Base-by-base conservation (phyloP, 2,113 vertebrate species). In the Lucifuga dentata region DNA sequence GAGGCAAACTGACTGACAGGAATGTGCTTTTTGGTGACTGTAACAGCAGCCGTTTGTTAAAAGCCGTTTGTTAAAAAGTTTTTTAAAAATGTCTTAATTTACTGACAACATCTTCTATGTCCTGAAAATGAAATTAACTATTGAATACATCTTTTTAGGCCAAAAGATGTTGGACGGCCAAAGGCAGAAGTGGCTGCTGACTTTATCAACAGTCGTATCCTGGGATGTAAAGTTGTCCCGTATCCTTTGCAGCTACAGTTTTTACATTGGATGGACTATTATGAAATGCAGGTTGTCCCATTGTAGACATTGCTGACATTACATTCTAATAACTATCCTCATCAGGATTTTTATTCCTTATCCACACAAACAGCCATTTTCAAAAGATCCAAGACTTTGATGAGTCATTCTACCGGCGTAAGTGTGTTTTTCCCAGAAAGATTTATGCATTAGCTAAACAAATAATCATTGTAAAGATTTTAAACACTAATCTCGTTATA, bases 351-450 rank as follows among this genome's bases (percentile, higher is more conserved):
- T 26, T 19, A 4, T 79, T 68, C 68, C 73, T 86, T 76, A 93
- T 91, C 76, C 88, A 92, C 89, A 10, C 19, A 17, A 81, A 76
- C 86, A 98, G 97, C 56, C 94, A 98, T 89, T 99, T 95, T 91
- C 97, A 96, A 87, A 99, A 96, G 90, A 99, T 99, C 80, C 97
- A 99, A 81, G 96, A 98, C 85, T 96, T 95, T 87, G 95, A 96
- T 32, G 96, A 97, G 41, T 94, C 94, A 32, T 98, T 98, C 87
- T 99, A 98, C 88, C 90, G 94, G 80, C 95, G 97, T 98, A 92
- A 94, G 95, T 95, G 53, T 46, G 9, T 39, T 49, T 43, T 21
- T 65, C 6, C 29, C 2, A n/a, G 2, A 8, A 10, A 5, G 11
- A 5, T 36, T 5, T 17, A 10, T 44, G 3, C 16, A 2, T 67